phyloP scores from a whole-genome alignment of 2,113 vertebrate genomes.

The Hiodon alosoides region DNA sequence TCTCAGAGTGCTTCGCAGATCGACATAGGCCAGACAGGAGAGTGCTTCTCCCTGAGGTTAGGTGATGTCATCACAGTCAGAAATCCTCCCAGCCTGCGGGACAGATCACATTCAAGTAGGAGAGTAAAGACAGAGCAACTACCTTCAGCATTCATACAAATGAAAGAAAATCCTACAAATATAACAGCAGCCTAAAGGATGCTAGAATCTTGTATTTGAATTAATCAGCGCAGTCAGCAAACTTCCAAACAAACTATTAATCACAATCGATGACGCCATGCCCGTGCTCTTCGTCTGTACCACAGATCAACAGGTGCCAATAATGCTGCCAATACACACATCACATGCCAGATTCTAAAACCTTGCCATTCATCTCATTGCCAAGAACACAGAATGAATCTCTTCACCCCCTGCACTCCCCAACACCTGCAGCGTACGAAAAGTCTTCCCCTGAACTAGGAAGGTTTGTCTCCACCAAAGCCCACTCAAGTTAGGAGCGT shows the following conservation, averaged over 20 bases:
- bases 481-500: background rate
- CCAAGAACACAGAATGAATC: background rate
- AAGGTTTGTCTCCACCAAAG: background rate
- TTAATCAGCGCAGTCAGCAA: too few relatives aligned
- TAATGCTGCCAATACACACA: background rate
- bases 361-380: background rate
- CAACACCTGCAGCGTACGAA: background rate
- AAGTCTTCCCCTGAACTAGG: background rate
- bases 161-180: too few relatives aligned
- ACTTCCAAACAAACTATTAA: background rate
- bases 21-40: background rate
- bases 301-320: slow-evolving; percentile 2
- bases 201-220: too few relatives aligned
- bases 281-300: background rate
- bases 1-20: background rate
- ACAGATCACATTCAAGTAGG: slow-evolving; percentile 1
- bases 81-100: slow-evolving; percentile 5
- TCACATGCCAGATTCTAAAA: background rate
- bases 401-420: background rate
- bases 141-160: background rate
- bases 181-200: too few relatives aligned
- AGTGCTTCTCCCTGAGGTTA: background rate
- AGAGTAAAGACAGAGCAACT: background rate
- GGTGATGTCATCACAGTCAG: slow-evolving; percentile 2
- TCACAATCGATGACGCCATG: background rate